Conservation (phyloP, 2,888 invertebrate genomes). For the Drosophila sordidula region DNA sequence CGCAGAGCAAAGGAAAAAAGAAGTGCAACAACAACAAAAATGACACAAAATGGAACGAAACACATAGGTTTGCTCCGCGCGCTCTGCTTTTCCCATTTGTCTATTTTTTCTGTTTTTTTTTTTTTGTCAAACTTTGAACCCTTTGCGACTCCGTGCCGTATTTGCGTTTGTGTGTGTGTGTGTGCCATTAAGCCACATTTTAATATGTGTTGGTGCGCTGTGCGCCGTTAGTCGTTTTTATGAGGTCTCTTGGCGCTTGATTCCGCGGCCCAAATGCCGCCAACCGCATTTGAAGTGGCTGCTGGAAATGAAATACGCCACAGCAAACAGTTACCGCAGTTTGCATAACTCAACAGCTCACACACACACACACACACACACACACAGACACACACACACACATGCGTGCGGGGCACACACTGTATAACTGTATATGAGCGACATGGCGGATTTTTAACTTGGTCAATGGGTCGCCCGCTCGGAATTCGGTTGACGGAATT, state of each 20-base stretch:
- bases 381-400: conserved; percentile 7
- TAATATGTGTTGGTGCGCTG: conserved; percentile 63
- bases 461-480: conserved; percentile 79
- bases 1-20: conserved; percentile 14
- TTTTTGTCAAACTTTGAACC: conserved; percentile 69
- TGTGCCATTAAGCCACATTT: conserved; percentile 74
- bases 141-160: conserved; percentile 45
- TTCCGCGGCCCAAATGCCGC: conserved; percentile 77
- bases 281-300: conserved; percentile 81
- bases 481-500: conserved; percentile 13
- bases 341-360: conserved; percentile 71
- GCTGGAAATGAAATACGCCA: conserved; percentile 74
- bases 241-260: conserved; percentile 81
- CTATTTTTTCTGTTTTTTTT: conserved; percentile 18
- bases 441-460: conserved; percentile 62
- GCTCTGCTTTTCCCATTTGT: conserved; percentile 12
- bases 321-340: conserved; percentile 62
- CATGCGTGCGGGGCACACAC: background rate
- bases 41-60: conserved; percentile 62
- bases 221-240: conserved; percentile 76
- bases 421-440: conserved; percentile 8
- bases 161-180: conserved; percentile 12
- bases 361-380: conserved; percentile 2
- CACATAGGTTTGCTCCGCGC: conserved; percentile 47
- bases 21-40: conserved; percentile 4